Evolutionary conservation across 2,113 vertebrate species (phyloP).

Genomic region (Nannobrachium achirus): DNA sequence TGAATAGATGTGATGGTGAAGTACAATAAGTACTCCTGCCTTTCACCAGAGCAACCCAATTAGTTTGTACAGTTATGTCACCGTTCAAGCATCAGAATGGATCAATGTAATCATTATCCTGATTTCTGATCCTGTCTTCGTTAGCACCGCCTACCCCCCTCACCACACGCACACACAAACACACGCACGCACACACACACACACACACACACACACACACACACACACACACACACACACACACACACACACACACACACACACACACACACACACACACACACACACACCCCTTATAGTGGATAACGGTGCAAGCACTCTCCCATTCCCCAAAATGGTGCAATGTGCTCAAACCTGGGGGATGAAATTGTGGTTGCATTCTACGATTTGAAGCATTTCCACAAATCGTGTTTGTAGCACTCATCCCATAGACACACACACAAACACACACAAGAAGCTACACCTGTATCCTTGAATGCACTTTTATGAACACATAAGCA

Average conservation of each 20-base stretch:
- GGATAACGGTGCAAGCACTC: conserved; percentile 25
- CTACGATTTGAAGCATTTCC: conserved; percentile 17
- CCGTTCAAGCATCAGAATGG: conserved; percentile 51
- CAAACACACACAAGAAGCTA: conserved; percentile 9
- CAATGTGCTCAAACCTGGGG: conserved; percentile 32
- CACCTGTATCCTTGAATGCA: background rate
- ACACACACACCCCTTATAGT: conserved; percentile 16
- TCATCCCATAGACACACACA: conserved; percentile 6
- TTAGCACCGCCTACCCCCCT: conserved; percentile 30
- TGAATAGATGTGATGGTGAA: conserved; percentile 51
- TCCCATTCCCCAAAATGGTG: conserved; percentile 7
- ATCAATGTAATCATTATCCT: conserved; percentile 70
- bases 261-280: conserved; percentile 32
- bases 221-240: background rate
- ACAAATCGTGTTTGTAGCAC: conserved; percentile 10
- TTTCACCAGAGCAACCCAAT: conserved; percentile 57
- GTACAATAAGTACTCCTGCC: conserved; percentile 42
- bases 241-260: conserved; percentile 34
- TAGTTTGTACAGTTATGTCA: conserved; percentile 63
- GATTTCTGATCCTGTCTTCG: conserved; percentile 56
- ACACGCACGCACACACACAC: too few species aligned
- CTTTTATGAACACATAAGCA: background rate
- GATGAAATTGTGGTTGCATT: conserved; percentile 34
- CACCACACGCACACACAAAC: conserved; percentile 74
- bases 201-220: too few species aligned